Evolutionary conservation across 2,888 invertebrate genomes (phyloP).

Genomic region (Pherbina coryleti): DNA sequence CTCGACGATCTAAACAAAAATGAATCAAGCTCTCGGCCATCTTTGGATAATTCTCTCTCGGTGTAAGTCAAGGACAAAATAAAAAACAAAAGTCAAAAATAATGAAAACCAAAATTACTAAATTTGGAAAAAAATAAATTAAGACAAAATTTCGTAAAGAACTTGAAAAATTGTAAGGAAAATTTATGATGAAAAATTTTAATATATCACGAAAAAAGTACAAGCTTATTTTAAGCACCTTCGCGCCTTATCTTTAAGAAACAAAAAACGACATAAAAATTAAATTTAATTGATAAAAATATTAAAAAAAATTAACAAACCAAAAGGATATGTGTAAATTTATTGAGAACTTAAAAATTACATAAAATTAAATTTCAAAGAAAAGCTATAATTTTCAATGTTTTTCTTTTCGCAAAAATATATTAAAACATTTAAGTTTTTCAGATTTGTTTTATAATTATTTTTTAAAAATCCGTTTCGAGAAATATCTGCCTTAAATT

Average conservation of each 20-base stretch:
- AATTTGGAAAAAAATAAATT: constrained; percentile 59
- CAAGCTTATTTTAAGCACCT: constrained; percentile 81
- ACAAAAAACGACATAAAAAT: constrained; percentile 64
- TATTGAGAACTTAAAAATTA: constrained; percentile 48
- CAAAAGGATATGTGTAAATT: constrained; percentile 51
- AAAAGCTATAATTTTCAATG: constrained; percentile 21
- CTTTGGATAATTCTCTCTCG: constrained; percentile 69
- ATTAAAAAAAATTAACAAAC: constrained; percentile 61
- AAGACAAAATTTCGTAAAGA: constrained; percentile 63
- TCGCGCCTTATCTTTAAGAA: constrained; percentile 79
- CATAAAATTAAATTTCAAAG: constrained; percentile 26
- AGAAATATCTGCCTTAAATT: constrained; percentile 75
- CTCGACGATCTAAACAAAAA: constrained; percentile 47
- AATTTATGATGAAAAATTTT: constrained; percentile 56
- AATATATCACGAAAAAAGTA: constrained; percentile 77
- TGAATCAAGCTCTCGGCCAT: constrained; percentile 65
- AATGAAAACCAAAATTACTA: constrained; percentile 59
- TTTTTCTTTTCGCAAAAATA: constrained; percentile 5
- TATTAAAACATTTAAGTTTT: neutral
- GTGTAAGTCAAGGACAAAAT: constrained; percentile 68
- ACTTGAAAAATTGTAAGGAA: constrained; percentile 49
- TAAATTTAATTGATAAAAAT: constrained; percentile 69
- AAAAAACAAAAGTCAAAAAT: constrained; percentile 54
- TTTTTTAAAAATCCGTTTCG: neutral
- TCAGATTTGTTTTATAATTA: constrained; percentile 1